Percentiles rank a stretch among this genome's conserved stretches.
Conservation (phyloP, 23 tunicate genomes). For the Oikopleura dioica region DNA sequence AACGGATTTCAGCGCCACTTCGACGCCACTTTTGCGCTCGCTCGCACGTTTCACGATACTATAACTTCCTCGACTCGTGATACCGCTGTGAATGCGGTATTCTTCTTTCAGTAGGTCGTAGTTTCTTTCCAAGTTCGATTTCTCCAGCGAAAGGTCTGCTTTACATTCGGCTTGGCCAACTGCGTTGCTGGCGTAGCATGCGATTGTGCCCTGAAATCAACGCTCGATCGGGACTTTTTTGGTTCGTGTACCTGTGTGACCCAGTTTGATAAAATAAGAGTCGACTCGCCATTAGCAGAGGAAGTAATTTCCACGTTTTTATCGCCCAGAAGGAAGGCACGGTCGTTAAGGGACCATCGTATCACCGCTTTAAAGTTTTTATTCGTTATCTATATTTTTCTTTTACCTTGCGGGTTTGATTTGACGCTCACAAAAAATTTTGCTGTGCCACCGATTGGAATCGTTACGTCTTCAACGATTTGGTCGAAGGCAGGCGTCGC, state of each 20-base stretch:
- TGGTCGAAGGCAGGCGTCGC: not conserved
- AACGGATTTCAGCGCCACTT: not conserved
- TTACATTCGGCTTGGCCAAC: not conserved
- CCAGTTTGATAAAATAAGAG: no score
- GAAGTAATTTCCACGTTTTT: no score
- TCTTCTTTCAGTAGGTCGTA: not conserved
- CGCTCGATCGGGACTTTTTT: no score
- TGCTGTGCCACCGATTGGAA: not conserved
- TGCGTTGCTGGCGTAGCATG: not conserved
- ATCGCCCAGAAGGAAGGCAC: no score
- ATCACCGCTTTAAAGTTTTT: no score
- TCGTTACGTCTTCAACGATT: not conserved
- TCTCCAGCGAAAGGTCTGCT: not conserved
- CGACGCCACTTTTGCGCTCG: not conserved
- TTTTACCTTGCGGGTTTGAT: no score
- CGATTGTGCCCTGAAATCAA: not conserved
- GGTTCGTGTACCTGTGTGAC: no score
- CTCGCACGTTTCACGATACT: not conserved
- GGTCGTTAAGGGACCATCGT: no score
- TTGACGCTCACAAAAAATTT: no score
- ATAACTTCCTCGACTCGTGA: not conserved
- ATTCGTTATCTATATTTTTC: no score
- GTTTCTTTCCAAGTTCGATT: not conserved
- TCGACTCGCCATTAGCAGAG: no score
- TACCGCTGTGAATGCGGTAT: not conserved